Percentiles rank a stretch among this genome's conserved stretches.
Conservation (phyloP, 2,888 invertebrate genomes). For the Ennomos fuscantarius region DNA sequence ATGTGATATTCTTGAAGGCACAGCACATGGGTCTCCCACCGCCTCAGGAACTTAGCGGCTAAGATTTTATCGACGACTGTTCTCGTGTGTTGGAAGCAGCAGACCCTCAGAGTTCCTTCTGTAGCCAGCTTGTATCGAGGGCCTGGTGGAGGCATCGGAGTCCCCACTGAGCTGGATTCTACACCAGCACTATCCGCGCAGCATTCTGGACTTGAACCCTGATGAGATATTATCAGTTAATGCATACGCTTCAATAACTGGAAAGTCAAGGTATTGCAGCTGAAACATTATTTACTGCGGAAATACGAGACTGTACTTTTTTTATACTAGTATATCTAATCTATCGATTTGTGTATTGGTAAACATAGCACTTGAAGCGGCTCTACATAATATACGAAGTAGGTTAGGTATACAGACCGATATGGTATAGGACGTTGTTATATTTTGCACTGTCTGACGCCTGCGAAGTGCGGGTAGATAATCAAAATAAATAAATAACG, state of each 20-base stretch:
- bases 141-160: conserved; percentile 78
- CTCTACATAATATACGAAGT: conserved; percentile 1
- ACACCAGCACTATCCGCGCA: conserved; percentile 74
- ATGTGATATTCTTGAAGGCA: conserved; percentile 88
- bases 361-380: conserved; percentile 22
- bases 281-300: conserved; percentile 10
- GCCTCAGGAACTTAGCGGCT: conserved; percentile 89
- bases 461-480: no score
- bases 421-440: no score
- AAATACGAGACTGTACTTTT: conserved; percentile 9
- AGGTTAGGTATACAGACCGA: background rate
- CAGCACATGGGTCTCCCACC: conserved; percentile 92
- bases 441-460: conserved; percentile 1
- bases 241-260: background rate
- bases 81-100: conserved; percentile 90
- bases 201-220: conserved; percentile 84
- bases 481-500: no score
- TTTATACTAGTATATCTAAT: conserved; percentile 18
- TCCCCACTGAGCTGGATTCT: conserved; percentile 64
- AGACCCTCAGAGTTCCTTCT: conserved; percentile 90
- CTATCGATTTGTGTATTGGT: conserved; percentile 18
- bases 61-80: conserved; percentile 92
- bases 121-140: conserved; percentile 88
- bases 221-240: conserved; percentile 38
- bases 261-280: background rate